Evolutionary conservation across 2,888 invertebrate genomes (phyloP).

Genomic region (Thymelicus acteon): DNA sequence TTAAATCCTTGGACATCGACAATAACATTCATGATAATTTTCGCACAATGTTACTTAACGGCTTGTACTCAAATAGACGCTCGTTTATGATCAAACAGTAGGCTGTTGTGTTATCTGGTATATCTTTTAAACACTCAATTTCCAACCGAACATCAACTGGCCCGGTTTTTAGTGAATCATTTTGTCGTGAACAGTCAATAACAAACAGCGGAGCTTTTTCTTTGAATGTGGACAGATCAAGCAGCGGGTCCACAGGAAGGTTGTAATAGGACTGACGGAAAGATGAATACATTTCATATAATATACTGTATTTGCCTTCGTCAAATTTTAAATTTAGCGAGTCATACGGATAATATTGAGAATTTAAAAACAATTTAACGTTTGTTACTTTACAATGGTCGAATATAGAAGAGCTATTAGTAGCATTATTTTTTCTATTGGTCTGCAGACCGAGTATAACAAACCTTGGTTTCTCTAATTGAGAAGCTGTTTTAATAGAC

Average conservation of each 20-base stretch:
- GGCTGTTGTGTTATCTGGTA: slow-evolving; percentile 37
- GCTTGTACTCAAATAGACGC: not conserved
- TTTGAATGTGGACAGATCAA: slow-evolving; percentile 30
- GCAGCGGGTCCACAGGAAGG: slow-evolving; percentile 41
- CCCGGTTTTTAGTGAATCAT: slow-evolving; percentile 45
- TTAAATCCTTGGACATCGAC: slow-evolving; percentile 42
- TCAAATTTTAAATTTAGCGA: slow-evolving; percentile 44
- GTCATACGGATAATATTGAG: slow-evolving; percentile 49
- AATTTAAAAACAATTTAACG: slow-evolving; percentile 43
- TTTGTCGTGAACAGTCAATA: slow-evolving; percentile 48
- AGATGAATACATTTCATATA: slow-evolving; percentile 46
- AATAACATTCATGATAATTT: slow-evolving; percentile 42
- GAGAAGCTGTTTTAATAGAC: slow-evolving; percentile 53
- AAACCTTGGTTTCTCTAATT: slow-evolving; percentile 59
- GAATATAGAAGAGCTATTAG: slow-evolving; percentile 36
- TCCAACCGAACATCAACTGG: slow-evolving; percentile 48
- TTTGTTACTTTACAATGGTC: slow-evolving; percentile 43
- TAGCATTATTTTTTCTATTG: not conserved
- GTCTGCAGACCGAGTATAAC: slow-evolving; percentile 53
- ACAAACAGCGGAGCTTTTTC: slow-evolving; percentile 42
- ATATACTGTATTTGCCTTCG: slow-evolving; percentile 44
- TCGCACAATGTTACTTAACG: slow-evolving; percentile 32
- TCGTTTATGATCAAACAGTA: no score
- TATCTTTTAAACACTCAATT: slow-evolving; percentile 42
- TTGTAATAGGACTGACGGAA: slow-evolving; percentile 50